These are phyloP conservation scores for Papilio polyxenes DNA, from an alignment of 1,140 invertebrate species.

Conservation along the genomic window DNA sequence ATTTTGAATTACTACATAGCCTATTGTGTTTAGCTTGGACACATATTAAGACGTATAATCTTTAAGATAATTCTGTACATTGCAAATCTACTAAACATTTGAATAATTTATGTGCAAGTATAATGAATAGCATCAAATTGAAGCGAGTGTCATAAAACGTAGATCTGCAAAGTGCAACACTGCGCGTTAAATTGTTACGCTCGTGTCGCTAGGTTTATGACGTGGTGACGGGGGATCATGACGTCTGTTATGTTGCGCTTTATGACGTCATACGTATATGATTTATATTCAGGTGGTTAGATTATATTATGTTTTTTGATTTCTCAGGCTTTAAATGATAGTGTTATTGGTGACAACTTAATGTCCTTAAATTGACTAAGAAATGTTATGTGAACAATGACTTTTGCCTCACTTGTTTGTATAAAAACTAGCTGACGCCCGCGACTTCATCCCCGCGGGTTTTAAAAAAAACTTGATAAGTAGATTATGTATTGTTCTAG, in stretches of 20 bases:
- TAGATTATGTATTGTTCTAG: no score
- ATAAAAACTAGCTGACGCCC: no score
- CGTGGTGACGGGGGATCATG: background rate
- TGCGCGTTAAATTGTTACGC: conserved; percentile 16
- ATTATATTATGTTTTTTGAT: background rate
- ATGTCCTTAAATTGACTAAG: no score
- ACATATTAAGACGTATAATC: no score
- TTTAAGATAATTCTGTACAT: no score
- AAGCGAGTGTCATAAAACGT: background rate
- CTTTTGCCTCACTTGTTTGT: no score
- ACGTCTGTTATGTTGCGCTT: background rate
- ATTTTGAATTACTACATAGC: no score
- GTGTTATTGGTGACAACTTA: background rate
- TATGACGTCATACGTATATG: conserved; percentile 14
- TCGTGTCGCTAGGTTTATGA: conserved; percentile 2
- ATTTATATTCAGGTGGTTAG: background rate
- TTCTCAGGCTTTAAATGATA: background rate
- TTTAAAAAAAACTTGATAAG: no score
- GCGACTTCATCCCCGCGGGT: no score
- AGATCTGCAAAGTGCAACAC: background rate
- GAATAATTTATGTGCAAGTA: background rate
- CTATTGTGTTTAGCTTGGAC: no score
- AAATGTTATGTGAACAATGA: no score
- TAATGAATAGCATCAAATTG: conserved; percentile 1
- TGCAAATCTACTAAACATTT: background rate